phyloP scores from a whole-genome alignment of 2,888 invertebrate species.

The Molorchus minor region DNA sequence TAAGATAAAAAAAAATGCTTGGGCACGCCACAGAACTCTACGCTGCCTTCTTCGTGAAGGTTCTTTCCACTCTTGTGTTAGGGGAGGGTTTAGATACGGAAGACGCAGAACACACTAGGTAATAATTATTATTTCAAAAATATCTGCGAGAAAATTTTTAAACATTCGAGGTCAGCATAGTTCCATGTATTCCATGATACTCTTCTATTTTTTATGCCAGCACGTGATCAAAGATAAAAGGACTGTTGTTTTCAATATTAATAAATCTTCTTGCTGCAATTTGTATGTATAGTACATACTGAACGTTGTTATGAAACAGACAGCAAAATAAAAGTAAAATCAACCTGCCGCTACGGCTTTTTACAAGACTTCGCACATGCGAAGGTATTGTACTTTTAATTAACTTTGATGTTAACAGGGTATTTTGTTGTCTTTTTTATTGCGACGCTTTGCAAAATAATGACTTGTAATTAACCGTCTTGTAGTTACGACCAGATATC shows the following conservation, averaged over 20 bases:
- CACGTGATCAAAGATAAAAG: neutral
- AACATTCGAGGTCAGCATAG: neutral
- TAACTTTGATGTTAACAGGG: constrained; percentile 28
- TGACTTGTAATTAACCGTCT: constrained; percentile 11
- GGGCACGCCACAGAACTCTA: too few species aligned
- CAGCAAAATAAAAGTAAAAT: constrained; percentile 4
- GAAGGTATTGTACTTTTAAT: constrained; percentile 24
- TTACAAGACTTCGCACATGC: constrained; percentile 2
- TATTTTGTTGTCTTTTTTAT: constrained; percentile 28
- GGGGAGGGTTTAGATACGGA: too few species aligned
- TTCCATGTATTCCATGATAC: neutral
- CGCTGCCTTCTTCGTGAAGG: too few species aligned
- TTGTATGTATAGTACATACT: neutral
- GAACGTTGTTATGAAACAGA: constrained; percentile 1
- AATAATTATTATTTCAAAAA: too few species aligned
- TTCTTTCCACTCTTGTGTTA: too few species aligned
- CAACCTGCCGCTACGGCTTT: constrained; percentile 3
- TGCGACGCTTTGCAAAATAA: constrained; percentile 19
- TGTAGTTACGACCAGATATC: constrained; percentile 21
- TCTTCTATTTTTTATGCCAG: neutral
- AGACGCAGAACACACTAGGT: too few species aligned
- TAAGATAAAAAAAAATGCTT: too few species aligned
- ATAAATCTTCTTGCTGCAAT: neutral
- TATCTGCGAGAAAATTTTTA: neutral
- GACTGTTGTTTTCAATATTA: neutral